Conservation (phyloP, 53 echinoderm and acorn worm genomes). For the Stichopus horrens region DNA sequence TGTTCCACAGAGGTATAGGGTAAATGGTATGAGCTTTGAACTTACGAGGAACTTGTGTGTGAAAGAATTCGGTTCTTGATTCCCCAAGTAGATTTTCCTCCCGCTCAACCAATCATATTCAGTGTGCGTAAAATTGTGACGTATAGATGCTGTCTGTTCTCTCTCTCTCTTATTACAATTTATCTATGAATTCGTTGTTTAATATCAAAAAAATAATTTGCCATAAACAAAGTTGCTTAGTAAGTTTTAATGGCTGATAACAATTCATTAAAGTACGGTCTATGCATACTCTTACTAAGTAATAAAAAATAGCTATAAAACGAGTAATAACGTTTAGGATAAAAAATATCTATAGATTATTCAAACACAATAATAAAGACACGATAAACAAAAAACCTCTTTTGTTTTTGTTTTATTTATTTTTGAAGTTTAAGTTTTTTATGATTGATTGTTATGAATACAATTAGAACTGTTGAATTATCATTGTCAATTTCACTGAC, state of each 20-base stretch:
- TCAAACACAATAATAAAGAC: slow-evolving; percentile 38
- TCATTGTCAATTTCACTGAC: too few relatives aligned
- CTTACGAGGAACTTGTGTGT: not conserved
- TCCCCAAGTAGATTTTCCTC: not conserved
- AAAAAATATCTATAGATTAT: slow-evolving; percentile 43
- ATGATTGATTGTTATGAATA: too few relatives aligned
- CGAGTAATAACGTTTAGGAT: slow-evolving; percentile 43
- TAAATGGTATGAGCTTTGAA: not conserved
- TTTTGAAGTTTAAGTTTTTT: not conserved
- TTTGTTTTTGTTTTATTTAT: not conserved
- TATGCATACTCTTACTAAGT: slow-evolving; percentile 44
- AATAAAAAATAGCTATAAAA: slow-evolving; percentile 33
- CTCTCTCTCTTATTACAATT: not conserved
- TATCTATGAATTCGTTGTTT: not conserved
- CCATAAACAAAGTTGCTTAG: slow-evolving; percentile 1
- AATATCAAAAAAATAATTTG: not conserved
- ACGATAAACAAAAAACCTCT: not conserved
- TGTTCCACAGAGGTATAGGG: not conserved
- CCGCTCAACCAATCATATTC: not conserved
- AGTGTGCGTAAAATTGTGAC: not conserved
- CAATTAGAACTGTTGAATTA: too few relatives aligned
- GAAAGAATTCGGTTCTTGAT: not conserved
- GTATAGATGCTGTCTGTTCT: not conserved
- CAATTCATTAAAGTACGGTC: slow-evolving; percentile 24
- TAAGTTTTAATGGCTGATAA: slow-evolving; percentile 7